Base-by-base conservation (phyloP, 2,113 vertebrate genomes). In the Cinclus cinclus region DNA sequence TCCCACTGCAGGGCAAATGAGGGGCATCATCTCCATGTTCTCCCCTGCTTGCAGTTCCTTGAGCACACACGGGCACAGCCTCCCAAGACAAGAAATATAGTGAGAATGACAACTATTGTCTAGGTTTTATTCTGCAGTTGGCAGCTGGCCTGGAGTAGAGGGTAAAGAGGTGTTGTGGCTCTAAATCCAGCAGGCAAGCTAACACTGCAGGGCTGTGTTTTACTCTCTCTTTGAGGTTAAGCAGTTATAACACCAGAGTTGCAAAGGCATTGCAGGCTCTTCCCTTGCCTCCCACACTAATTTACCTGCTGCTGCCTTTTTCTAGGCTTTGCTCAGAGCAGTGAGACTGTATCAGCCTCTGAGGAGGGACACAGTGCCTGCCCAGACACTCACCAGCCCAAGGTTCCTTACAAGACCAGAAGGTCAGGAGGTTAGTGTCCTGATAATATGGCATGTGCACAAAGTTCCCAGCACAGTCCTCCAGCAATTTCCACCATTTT, bases 261-360 rank as follows among this genome's bases (percentile, higher is more conserved):
- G 2, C 53, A 91, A 76, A 80, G 20, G 41, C 9, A 2, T n/a
- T 70, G 30, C 15, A 75, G 21, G 19, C 7, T 83, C 52, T 70
- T 74, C 27, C 31, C 18, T 37, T 28, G 50, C 50, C 37, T 52
- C n/a, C 42, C 59, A 65, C n/a, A 27, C 21, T 4, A 2, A 35
- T 15, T 19, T 52, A 28, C 35, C 33, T 3, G 2, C 27, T 46
- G 28, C 42, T 49, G 16, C 37, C 46, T 44, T 58, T 58, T 47
- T 18, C 64, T n/a, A 60, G 16, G 14, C 41, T 65, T 62, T 60
- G 25, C 33, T 59, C 14, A 46, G 28, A 75, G 67, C 62, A 68
- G 22, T 5, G 16, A 71, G 41, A 19, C 31, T 52, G 4, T 20
- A 20, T 24, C 3, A 1, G 21, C 0, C 2, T 30, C 55, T 16